Percentiles rank a stretch among this genome's conserved stretches.
These are phyloP conservation scores for Hippocampus zosterae DNA, from an alignment of 2,113 vertebrate genomes.

Conservation along the genomic window DNA sequence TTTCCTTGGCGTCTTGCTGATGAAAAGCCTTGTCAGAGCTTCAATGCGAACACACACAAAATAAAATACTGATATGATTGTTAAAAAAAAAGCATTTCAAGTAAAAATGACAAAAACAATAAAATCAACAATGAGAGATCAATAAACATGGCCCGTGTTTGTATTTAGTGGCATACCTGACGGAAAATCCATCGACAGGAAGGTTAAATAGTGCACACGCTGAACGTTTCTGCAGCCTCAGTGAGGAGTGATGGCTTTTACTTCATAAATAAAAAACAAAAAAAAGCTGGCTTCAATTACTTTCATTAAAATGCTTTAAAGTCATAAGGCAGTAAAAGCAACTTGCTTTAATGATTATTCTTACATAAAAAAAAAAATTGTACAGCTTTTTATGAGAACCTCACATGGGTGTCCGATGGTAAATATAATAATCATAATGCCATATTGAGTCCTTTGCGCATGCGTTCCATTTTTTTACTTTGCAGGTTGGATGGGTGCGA, in stretches of 20 bases:
- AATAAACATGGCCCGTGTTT: constrained; percentile 16
- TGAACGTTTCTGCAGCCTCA: constrained; percentile 72
- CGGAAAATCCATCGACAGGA: constrained; percentile 67
- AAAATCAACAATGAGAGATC: constrained; percentile 39
- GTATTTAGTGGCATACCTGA: constrained; percentile 64
- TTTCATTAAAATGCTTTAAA: constrained; percentile 62
- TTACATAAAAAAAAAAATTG: constrained; percentile 45
- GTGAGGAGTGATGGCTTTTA: constrained; percentile 74
- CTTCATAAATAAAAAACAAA: constrained; percentile 78
- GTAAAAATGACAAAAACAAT: constrained; percentile 37
- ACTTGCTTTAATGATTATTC: constrained; percentile 43
- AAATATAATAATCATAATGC: constrained; percentile 56
- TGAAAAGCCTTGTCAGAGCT: not conserved
- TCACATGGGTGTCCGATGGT: constrained; percentile 37
- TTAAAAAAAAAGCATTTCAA: constrained; percentile 44
- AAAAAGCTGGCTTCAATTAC: constrained; percentile 74
- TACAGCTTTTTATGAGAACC: constrained; percentile 66
- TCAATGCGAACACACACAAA: constrained; percentile 1
- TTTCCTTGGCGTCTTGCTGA: not conserved
- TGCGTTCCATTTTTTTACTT: constrained; percentile 45
- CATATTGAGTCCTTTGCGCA: constrained; percentile 79
- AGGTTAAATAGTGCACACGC: not conserved
- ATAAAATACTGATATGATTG: constrained; percentile 45
- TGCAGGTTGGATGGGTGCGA: constrained; percentile 73
- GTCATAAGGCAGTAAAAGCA: constrained; percentile 68